These are phyloP conservation scores for Folsomia manolachei DNA, from an alignment of 2,888 invertebrate species.

Conservation along the genomic window DNA sequence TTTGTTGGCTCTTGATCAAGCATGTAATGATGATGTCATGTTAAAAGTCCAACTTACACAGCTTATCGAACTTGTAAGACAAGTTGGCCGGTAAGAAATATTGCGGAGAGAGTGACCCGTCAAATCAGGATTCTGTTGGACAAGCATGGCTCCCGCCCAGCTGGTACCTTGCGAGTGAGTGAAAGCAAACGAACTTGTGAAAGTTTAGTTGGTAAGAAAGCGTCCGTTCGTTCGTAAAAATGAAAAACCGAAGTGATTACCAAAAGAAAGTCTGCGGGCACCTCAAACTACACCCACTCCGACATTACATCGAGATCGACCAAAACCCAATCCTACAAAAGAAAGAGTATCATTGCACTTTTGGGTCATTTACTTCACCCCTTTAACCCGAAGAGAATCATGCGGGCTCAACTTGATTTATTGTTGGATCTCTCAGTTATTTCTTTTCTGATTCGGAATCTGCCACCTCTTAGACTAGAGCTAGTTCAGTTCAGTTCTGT, in stretches of 20 bases:
- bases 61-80: not conserved
- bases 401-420: constrained; percentile 22
- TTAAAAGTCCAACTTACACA: not conserved
- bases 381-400: constrained; percentile 20
- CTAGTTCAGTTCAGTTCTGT: too few species aligned
- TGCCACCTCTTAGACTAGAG: too few species aligned
- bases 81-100: not conserved
- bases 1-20: not conserved
- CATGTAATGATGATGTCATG: not conserved
- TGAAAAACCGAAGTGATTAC: not conserved
- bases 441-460: too few species aligned
- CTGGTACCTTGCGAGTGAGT: not conserved
- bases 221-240: not conserved
- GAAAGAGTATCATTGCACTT: constrained; percentile 13
- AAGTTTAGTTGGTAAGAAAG: not conserved
- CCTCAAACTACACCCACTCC: not conserved
- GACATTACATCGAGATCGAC: not conserved
- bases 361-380: constrained; percentile 23
- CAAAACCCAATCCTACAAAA: not conserved
- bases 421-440: not conserved
- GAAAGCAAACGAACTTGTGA: not conserved
- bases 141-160: not conserved
- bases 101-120: not conserved
- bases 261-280: not conserved
- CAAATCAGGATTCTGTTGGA: not conserved